Base-by-base conservation (phyloP, 2,888 invertebrate genomes). In the Drosophila lacicola region DNA sequence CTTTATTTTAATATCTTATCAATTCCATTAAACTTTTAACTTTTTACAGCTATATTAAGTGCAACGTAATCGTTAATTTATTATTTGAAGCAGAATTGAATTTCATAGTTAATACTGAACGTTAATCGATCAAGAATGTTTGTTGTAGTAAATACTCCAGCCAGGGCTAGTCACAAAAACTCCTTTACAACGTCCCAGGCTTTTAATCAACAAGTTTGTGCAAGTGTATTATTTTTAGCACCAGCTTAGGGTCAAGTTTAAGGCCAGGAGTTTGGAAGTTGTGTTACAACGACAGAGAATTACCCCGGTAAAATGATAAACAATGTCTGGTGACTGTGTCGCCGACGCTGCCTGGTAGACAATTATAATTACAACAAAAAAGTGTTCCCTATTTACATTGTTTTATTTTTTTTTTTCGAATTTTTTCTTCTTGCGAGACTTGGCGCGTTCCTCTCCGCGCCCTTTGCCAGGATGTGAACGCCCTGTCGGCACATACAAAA, bases 331-430 rank as follows among this genome's bases (percentile, higher is more conserved):
- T 8, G 49, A 65, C 55, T 44, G 53, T 64, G 68, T 68, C 64
- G 61, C 64, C 65, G 53, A 45, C 36, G 17, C 58, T 55, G 58
- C 69, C 58, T 70, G 70, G 70, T 57, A 81, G 87, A 89, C 84
- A 74, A 64, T 83, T 77, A 83, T 88, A 88, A 88, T 85, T 83
- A 88, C 79, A 84, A 70, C 76, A 78, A 73, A 70, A 64, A 76
- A 75, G 51, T 70, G 51, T 58, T 64, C 46, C 50, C 64, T 64
- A 50, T 63, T 66, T 66, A 69, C 50, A 83, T 36, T 65, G 29
- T 37, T 49, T 60, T 39, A 34, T 60, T 57, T 49, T 47, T 44
- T 34, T 29, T 67, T 65, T 21, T 42, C 9, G 36, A 14, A 49
- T 53, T 19, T 49, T 36, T 45, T 39, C 36, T 50, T 57, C 58